phyloP scores from a whole-genome alignment of 2,797 vertebrate species.

The Falco peregrinus region DNA sequence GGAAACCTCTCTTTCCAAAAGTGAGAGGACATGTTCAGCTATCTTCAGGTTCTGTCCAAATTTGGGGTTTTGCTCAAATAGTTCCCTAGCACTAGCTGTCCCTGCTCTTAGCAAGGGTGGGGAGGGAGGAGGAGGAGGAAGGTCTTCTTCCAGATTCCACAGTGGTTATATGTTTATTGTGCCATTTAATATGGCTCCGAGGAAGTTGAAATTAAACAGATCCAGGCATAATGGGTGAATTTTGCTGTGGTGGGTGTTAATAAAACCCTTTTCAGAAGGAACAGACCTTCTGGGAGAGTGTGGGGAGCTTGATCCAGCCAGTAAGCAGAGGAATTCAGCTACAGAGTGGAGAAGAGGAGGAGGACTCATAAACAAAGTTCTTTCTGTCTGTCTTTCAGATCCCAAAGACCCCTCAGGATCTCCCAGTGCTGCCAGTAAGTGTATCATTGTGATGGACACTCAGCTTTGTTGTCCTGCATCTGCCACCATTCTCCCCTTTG shows the following conservation, averaged over 20 bases:
- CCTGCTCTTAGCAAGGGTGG: neutral
- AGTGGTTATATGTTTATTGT: neutral
- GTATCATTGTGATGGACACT: neutral
- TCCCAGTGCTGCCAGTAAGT: conserved; percentile 1
- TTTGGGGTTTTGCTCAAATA: neutral
- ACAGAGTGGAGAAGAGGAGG: neutral
- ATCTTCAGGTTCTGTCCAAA: neutral
- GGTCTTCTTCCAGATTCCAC: neutral
- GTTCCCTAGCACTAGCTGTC: neutral
- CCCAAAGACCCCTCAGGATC: neutral
- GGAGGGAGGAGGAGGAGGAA: neutral
- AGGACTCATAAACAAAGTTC: neutral
- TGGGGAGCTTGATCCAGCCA: neutral
- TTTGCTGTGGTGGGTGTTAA: neutral
- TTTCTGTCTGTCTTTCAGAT: conserved; percentile 53
- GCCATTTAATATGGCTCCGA: neutral
- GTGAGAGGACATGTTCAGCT: neutral
- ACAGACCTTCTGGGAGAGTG: neutral
- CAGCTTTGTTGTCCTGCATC: neutral
- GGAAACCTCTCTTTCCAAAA: neutral
- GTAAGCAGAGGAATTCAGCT: neutral
- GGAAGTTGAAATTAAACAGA: neutral
- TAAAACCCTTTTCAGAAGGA: neutral
- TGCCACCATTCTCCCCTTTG: neutral
- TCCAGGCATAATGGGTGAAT: neutral